Evolutionary conservation across 2,888 invertebrate genomes (phyloP).

Genomic region (Lacanobia wlatinum): DNA sequence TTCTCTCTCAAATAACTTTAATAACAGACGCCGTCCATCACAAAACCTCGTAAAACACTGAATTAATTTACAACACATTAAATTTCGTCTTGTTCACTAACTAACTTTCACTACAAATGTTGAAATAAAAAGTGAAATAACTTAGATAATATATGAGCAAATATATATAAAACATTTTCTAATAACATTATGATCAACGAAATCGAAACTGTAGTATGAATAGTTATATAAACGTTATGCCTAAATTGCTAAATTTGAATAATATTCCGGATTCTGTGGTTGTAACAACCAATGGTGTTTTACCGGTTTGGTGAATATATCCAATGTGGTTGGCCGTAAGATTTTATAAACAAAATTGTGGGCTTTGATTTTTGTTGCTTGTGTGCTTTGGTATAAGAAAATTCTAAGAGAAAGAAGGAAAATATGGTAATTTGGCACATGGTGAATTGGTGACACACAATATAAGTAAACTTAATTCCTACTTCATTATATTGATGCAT

Average conservation of each 20-base stretch:
- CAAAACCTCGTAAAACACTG: slow-evolving; percentile 44
- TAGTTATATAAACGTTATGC: slow-evolving; percentile 51
- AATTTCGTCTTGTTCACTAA: slow-evolving; percentile 37
- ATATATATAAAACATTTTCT: slow-evolving; percentile 39
- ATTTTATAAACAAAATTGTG: no score
- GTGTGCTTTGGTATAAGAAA: no score
- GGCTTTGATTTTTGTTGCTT: no score
- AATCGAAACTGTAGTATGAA: slow-evolving; percentile 56
- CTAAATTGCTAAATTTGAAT: slow-evolving; percentile 45
- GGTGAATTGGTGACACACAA: no score
- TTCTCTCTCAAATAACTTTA: slow-evolving; percentile 29
- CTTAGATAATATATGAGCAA: slow-evolving; percentile 32
- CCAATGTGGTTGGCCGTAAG: background rate
- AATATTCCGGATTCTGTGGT: slow-evolving; percentile 35
- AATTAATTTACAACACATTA: slow-evolving; percentile 49
- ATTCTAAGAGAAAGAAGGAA: no score
- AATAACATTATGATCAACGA: slow-evolving; percentile 51
- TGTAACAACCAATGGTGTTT: slow-evolving; percentile 23
- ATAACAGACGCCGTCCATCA: slow-evolving; percentile 25
- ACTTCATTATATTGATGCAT: no score
- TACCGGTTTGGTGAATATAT: slow-evolving; percentile 41
- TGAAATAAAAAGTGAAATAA: slow-evolving; percentile 57
- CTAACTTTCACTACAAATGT: slow-evolving; percentile 52
- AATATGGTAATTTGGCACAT: no score
- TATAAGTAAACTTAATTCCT: no score